Base-by-base conservation (phyloP, 2,797 vertebrate genomes). In the Pipistrellus kuhlii region DNA sequence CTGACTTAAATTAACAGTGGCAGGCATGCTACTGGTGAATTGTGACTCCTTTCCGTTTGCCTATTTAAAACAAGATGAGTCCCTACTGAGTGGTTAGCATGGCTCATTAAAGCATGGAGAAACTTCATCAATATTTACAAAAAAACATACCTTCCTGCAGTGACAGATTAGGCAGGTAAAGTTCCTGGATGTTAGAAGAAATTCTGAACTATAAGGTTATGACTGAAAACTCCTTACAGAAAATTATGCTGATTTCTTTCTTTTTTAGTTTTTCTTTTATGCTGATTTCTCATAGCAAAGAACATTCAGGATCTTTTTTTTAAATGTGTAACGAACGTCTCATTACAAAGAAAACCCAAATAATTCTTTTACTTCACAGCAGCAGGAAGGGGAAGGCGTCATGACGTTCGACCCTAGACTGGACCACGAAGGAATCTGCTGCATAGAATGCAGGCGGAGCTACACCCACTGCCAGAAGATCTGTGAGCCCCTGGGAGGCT, bases 351-450 rank as follows among this genome's bases (percentile, higher is more conserved):
- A 80, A 91, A 64, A 86, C 25, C 88, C 72, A 76, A 82, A 66
- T 89, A 59, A 88, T 38, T 94, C 18, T 94, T 97, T 97, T 72
- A 1, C 75, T 18, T 97, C 96, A 83, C 98, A 99, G 98, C 98
- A 98, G 95, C 98, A 99, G 96, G 98, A 98, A 97, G 99, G 99
- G 12, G 98, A 98, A 92, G 98, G 98, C 46, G 97, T 99, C 99
- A 99, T 99, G 99, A 99, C 98, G 95, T 99, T 99, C 95, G 99
- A 99, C 98, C 98, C 99, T 88, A 99, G 99, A 98, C 98, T 99
- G 97, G 99, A 99, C 97, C 99, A 99, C 88, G 98, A 98, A 71
- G 99, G 99, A 0, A 98, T 99, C 97, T 99, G 99, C 98, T 99
- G 99, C 91, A 98, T 98, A 0, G 99, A 99, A 90, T 99, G 99